These are phyloP conservation scores for Decapterus maruadsi DNA, from an alignment of 2,797 vertebrate genomes.

Conservation along the genomic window DNA sequence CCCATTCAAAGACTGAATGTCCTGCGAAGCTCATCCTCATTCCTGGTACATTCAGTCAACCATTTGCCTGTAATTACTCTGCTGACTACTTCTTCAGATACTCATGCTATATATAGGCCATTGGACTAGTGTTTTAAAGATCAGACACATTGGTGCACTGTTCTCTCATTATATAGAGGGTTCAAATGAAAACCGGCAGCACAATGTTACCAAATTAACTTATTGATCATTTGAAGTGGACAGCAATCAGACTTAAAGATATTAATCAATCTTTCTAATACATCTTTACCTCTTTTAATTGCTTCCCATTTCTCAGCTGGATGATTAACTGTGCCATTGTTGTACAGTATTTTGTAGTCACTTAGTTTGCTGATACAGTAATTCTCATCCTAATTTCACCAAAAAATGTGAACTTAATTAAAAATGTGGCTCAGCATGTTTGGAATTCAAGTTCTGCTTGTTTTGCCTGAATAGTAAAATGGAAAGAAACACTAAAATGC, in stretches of 20 bases:
- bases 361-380: constrained; percentile 8
- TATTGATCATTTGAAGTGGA: constrained; percentile 60
- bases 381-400: constrained; percentile 29
- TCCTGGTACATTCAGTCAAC: constrained; percentile 23
- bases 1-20: constrained; percentile 55
- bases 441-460: constrained; percentile 18
- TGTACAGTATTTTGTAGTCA: constrained; percentile 2
- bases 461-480: constrained; percentile 37
- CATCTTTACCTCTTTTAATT: constrained; percentile 23
- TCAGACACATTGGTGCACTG: constrained; percentile 8
- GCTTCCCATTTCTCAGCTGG: constrained; percentile 20
- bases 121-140: constrained; percentile 38
- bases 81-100: constrained; percentile 13
- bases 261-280: constrained; percentile 28
- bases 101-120: constrained; percentile 9
- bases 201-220: constrained; percentile 46
- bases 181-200: constrained; percentile 31
- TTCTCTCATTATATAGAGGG: constrained; percentile 27
- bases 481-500: neutral
- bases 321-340: constrained; percentile 16
- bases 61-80: constrained; percentile 30
- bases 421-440: constrained; percentile 41
- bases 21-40: constrained; percentile 28
- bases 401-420: constrained; percentile 62
- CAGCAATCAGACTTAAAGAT: constrained; percentile 19